These are phyloP conservation scores for Acrossocheilus fasciatus DNA, from an alignment of 2,797 vertebrate species.

Conservation along the genomic window DNA sequence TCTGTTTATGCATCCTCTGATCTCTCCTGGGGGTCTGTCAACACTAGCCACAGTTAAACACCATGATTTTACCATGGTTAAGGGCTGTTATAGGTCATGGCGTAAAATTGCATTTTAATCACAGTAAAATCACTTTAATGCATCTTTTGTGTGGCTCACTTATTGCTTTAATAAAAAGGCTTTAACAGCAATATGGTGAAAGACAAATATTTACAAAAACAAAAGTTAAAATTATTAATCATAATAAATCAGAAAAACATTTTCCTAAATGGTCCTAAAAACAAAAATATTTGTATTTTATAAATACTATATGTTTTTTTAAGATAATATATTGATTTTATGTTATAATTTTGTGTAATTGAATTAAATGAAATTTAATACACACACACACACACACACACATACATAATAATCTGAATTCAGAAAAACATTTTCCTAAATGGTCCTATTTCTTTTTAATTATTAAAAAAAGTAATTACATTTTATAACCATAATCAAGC, in stretches of 20 bases:
- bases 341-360: too few species aligned
- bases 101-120: background rate
- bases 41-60: constrained; percentile 54
- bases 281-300: background rate
- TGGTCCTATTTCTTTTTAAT: too few species aligned
- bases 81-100: background rate
- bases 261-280: background rate
- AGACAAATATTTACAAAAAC: background rate
- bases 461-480: too few species aligned
- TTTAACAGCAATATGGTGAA: background rate
- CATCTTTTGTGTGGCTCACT: too few species aligned
- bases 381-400: too few species aligned
- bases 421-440: too few species aligned
- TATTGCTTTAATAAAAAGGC: background rate
- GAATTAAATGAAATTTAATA: too few species aligned
- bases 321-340: too few species aligned
- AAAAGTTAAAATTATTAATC: background rate
- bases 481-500: too few species aligned
- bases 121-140: background rate
- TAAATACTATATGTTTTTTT: too few species aligned
- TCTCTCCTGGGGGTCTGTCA: constrained; percentile 71
- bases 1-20: constrained; percentile 65
- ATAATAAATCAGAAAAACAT: too few species aligned
- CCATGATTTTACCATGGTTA: background rate
- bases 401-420: too few species aligned